Conservation (phyloP, 2,888 invertebrate species). For the Myathropa florea region DNA sequence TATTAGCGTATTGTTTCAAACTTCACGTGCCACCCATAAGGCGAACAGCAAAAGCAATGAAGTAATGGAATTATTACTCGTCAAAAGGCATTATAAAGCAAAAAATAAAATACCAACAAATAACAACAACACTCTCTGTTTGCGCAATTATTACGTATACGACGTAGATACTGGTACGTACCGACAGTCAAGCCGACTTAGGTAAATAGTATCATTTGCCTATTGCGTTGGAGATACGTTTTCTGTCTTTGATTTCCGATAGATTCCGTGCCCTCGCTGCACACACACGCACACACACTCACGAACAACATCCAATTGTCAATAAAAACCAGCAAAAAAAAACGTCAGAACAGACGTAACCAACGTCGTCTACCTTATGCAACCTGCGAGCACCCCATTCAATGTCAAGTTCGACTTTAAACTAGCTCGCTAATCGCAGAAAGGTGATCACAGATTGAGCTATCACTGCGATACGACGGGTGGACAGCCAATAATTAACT, state of each 20-base stretch:
- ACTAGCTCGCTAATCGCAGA: conserved; percentile 15
- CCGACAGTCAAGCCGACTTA: conserved; percentile 1
- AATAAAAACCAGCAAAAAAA: neutral
- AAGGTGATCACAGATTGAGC: conserved; percentile 54
- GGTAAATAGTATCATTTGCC: conserved; percentile 56
- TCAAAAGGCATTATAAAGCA: conserved; percentile 24
- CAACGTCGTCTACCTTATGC: conserved; percentile 17
- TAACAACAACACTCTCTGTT: conserved; percentile 19
- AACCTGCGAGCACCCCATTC: conserved; percentile 15
- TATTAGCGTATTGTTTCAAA: conserved; percentile 50
- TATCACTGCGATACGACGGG: conserved; percentile 41
- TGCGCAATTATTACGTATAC: conserved; percentile 64
- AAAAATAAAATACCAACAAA: neutral
- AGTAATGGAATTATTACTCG: conserved; percentile 36
- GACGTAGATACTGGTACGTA: conserved; percentile 45
- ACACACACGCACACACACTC: neutral
- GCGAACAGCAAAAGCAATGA: conserved; percentile 32
- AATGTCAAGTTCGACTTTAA: conserved; percentile 63
- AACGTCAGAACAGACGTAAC: conserved; percentile 25
- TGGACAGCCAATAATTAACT: conserved; percentile 49
- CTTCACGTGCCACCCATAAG: conserved; percentile 61
- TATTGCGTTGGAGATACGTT: conserved; percentile 47
- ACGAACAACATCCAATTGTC: neutral
- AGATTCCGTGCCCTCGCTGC: neutral
- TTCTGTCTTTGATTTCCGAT: conserved; percentile 22